phyloP scores from a whole-genome alignment of 2,888 invertebrate species.

The Cyaniris semiargus region DNA sequence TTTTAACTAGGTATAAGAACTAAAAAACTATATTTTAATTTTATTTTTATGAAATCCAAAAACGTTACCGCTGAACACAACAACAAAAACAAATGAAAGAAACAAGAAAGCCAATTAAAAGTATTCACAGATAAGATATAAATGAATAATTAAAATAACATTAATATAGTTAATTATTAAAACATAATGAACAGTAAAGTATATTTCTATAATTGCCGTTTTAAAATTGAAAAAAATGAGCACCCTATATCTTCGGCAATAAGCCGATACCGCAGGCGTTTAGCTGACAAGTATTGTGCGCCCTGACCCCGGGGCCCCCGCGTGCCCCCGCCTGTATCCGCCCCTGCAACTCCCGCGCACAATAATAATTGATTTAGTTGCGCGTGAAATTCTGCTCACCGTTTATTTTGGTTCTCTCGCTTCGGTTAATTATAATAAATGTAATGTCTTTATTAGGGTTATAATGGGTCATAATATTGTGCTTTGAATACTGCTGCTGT shows the following conservation, averaged over 20 bases:
- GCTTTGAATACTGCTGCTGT: neutral
- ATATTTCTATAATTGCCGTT: too few species aligned
- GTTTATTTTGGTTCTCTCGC: slow-evolving; percentile 48
- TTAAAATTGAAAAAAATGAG: slow-evolving; percentile 23
- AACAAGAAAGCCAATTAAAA: too few species aligned
- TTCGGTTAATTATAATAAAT: slow-evolving; percentile 52
- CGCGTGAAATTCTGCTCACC: slow-evolving; percentile 65
- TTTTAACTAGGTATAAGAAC: too few species aligned
- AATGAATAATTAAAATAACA: neutral
- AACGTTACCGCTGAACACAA: too few species aligned
- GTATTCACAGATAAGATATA: too few species aligned
- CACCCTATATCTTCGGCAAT: slow-evolving; percentile 54
- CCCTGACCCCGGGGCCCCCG: slow-evolving; percentile 49
- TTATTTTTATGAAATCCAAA: too few species aligned
- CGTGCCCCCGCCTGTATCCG: slow-evolving; percentile 43
- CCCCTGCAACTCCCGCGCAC: slow-evolving; percentile 49
- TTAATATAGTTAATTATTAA: neutral
- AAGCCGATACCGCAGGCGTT: slow-evolving; percentile 75
- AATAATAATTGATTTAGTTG: slow-evolving; percentile 75
- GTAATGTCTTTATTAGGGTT: slow-evolving; percentile 2
- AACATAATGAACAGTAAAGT: too few species aligned
- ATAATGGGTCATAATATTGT: slow-evolving; percentile 5
- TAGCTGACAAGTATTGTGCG: slow-evolving; percentile 71
- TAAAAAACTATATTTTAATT: too few species aligned
- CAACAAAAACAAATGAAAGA: too few species aligned